Evolutionary conservation across 2,113 vertebrate species (phyloP).

Genomic region (Axis porcinus): DNA sequence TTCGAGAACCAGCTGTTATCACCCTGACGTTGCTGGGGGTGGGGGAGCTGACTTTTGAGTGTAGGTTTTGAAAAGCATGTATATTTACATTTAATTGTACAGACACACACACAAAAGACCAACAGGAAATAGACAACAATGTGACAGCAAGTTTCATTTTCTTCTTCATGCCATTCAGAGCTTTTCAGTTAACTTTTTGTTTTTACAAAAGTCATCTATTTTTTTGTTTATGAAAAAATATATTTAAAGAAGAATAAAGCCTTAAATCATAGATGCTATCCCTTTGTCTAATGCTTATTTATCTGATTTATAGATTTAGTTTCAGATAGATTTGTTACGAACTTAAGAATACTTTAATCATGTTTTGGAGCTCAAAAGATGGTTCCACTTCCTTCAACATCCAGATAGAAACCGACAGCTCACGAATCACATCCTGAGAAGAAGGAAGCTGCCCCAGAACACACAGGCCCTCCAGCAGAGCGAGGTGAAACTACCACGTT

Average conservation of each 20-base stretch:
- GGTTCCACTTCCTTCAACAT: not conserved
- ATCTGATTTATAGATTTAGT: constrained; percentile 7
- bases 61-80: not conserved
- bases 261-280: not conserved
- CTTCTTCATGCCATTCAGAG: not conserved
- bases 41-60: not conserved
- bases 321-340: not conserved
- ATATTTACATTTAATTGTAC: not conserved
- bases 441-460: not conserved
- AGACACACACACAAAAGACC: not conserved
- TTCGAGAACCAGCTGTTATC: not conserved
- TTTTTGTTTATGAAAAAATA: not conserved
- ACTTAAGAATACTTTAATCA: not conserved
- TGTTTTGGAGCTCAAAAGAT: not conserved
- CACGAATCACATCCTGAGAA: not conserved
- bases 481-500: not conserved
- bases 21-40: not conserved
- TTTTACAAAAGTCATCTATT: not conserved
- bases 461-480: not conserved
- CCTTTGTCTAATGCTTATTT: constrained; percentile 15
- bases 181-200: not conserved
- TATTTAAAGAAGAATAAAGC: constrained; percentile 6
- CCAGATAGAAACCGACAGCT: not conserved
- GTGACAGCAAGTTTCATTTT: not conserved
- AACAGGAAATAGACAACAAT: not conserved